A percentile compares a stretch with the other conserved stretches of the same genome.
These are phyloP conservation scores for Clarias platycephalus DNA, from an alignment of 2,797 vertebrate genomes.

Conservation along the genomic window DNA sequence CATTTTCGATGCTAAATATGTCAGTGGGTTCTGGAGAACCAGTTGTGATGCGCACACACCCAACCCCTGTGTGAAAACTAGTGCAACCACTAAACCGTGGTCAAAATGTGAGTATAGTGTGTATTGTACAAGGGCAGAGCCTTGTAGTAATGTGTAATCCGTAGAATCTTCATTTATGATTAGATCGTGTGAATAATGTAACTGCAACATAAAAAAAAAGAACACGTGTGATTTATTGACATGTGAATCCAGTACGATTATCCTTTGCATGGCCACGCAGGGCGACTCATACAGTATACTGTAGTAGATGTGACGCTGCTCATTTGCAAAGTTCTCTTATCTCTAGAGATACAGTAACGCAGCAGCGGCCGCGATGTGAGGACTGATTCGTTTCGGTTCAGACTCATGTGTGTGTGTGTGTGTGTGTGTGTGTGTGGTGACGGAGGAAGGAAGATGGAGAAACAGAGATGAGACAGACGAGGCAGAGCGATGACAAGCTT, in stretches of 20 bases:
- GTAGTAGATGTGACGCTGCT: conserved; percentile 27
- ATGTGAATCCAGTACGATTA: background rate
- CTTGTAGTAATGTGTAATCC: background rate
- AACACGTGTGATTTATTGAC: background rate
- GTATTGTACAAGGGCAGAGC: background rate
- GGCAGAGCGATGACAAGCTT: conserved; percentile 26
- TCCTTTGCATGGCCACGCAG: background rate
- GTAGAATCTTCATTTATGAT: background rate
- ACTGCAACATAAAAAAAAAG: too few relatives aligned
- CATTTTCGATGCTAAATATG: background rate
- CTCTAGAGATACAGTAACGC: background rate
- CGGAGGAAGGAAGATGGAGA: conserved; percentile 51
- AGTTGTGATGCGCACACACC: background rate
- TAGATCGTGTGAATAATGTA: background rate
- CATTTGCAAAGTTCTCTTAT: conserved; percentile 36
- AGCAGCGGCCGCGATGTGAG: background rate
- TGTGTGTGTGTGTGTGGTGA: conserved; percentile 11
- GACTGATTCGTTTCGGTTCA: background rate
- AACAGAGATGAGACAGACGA: conserved; percentile 22
- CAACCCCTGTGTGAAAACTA: too few relatives aligned
- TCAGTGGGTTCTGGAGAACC: background rate
- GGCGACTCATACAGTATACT: background rate
- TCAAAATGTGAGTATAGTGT: background rate
- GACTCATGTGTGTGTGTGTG: conserved; percentile 1
- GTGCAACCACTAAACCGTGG: too few relatives aligned